Evolutionary conservation across 2,113 vertebrate genomes (phyloP).

Genomic region (Misgurnus mizolepis): DNA sequence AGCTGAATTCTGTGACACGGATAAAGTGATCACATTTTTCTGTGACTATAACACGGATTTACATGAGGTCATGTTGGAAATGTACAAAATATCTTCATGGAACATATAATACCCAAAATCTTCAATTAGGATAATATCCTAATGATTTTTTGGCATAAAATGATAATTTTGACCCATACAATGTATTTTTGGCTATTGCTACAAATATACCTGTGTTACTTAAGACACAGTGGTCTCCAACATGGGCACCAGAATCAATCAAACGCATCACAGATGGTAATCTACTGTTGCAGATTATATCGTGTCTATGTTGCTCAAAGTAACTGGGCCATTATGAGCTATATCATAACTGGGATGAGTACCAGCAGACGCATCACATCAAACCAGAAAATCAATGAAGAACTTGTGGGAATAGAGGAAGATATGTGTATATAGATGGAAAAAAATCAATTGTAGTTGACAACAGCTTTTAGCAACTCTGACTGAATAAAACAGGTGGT

Average conservation of each 20-base stretch:
- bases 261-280: not conserved
- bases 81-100: too few species aligned
- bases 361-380: slow-evolving; percentile 1
- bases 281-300: not conserved
- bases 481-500: not conserved
- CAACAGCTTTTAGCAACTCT: slow-evolving; percentile 2
- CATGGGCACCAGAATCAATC: not conserved
- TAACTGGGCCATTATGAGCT: not conserved
- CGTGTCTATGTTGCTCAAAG: not conserved
- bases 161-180: too few species aligned
- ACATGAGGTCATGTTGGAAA: too few species aligned
- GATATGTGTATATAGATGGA: slow-evolving; percentile 32
- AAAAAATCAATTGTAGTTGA: slow-evolving; percentile 36
- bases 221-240: too few species aligned
- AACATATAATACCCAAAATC: too few species aligned
- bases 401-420: slow-evolving; percentile 19
- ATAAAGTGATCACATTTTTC: too few species aligned
- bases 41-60: too few species aligned
- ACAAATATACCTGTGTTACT: too few species aligned
- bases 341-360: slow-evolving; percentile 14
- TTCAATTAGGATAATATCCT: too few species aligned
- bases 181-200: too few species aligned
- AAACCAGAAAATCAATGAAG: slow-evolving; percentile 43
- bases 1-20: too few species aligned
- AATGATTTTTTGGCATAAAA: too few species aligned